Evolutionary conservation across 2,888 invertebrate species (phyloP).

Genomic region (Cephus spinipes): DNA sequence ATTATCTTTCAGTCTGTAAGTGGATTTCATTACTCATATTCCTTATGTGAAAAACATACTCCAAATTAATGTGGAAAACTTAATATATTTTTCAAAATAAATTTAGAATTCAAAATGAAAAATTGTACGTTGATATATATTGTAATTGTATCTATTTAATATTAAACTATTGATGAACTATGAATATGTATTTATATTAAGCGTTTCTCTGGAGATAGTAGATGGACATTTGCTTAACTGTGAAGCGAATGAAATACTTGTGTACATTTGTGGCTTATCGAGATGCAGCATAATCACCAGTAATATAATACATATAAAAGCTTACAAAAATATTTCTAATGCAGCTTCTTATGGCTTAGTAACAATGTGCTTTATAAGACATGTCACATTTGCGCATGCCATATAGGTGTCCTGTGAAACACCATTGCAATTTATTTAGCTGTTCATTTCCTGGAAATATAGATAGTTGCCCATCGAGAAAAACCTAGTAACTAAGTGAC

Average conservation of each 20-base stretch:
- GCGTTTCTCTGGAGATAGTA: background rate
- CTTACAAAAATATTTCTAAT: slow-evolving; percentile 52
- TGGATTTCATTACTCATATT: too few species aligned
- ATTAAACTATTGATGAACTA: background rate
- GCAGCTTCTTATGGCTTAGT: background rate
- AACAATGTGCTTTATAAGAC: background rate
- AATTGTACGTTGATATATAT: background rate
- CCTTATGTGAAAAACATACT: too few species aligned
- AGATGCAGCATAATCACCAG: background rate
- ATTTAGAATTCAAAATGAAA: too few species aligned
- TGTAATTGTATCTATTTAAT: background rate
- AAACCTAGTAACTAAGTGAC: background rate
- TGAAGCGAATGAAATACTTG: background rate
- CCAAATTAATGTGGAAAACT: too few species aligned
- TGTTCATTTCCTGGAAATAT: background rate
- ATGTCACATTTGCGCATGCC: background rate
- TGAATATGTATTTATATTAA: background rate
- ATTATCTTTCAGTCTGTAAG: too few species aligned
- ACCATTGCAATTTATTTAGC: background rate
- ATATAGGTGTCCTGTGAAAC: background rate
- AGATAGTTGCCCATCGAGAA: background rate
- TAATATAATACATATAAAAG: slow-evolving; percentile 40
- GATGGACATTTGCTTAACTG: background rate
- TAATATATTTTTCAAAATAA: too few species aligned
- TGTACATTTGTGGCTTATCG: background rate